Percentiles rank a stretch among this genome's conserved stretches.
Conservation (phyloP, 2,797 vertebrate species). For the Cossypha dichroa region DNA sequence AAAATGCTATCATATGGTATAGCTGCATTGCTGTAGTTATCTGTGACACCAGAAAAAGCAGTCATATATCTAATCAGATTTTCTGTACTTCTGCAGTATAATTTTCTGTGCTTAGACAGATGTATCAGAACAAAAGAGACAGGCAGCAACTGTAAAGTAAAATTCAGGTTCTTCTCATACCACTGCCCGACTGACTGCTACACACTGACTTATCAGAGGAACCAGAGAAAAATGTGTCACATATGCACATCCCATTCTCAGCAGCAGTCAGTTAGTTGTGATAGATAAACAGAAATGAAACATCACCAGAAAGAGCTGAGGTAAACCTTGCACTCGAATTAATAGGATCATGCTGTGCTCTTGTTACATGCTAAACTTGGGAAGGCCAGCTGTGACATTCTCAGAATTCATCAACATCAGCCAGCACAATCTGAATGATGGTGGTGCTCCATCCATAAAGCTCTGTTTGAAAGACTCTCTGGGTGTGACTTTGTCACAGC, state of each 20-base stretch:
- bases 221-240: background rate
- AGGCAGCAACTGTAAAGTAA: background rate
- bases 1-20: background rate
- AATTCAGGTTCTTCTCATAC: background rate
- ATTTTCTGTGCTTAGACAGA: conserved; percentile 1
- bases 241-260: background rate
- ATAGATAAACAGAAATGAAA: conserved; percentile 15
- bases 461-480: background rate
- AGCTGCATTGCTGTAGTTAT: background rate
- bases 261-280: background rate
- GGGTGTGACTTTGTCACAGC: background rate
- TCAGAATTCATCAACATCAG: background rate
- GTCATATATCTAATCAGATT: background rate
- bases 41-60: background rate
- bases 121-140: conserved; percentile 5
- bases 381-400: background rate
- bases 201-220: background rate
- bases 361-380: background rate
- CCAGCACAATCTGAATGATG: background rate
- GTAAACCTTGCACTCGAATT: background rate
- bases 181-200: background rate
- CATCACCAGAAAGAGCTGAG: background rate
- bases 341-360: background rate
- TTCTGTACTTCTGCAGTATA: background rate
- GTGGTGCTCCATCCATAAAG: background rate